phyloP scores from a whole-genome alignment of 2,888 invertebrate species.

The Kryphioiulus occultus region DNA sequence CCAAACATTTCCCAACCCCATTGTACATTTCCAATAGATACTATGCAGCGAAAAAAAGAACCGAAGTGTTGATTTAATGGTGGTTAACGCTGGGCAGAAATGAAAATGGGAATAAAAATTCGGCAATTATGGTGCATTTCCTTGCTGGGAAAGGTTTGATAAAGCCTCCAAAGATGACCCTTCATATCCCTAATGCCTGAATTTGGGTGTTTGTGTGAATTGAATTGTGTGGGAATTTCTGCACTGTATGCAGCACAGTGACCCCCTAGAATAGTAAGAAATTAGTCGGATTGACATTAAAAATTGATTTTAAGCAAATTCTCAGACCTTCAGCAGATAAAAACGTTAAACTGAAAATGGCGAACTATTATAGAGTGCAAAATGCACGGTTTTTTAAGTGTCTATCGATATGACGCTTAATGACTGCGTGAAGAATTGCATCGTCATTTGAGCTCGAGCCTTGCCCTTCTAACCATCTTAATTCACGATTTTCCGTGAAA shows the following conservation, averaged over 20 bases:
- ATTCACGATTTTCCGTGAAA: constrained; percentile 29
- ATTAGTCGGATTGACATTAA: background rate
- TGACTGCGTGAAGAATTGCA: background rate
- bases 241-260: background rate
- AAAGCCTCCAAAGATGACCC: too few relatives aligned
- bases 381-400: background rate
- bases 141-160: too few relatives aligned
- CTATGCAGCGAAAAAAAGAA: too few relatives aligned
- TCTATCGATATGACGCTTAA: background rate
- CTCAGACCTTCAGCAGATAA: background rate
- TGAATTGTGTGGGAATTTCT: too few relatives aligned
- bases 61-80: too few relatives aligned
- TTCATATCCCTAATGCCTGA: too few relatives aligned
- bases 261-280: background rate
- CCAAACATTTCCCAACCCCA: too few relatives aligned
- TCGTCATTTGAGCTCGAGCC: background rate
- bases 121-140: too few relatives aligned
- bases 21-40: too few relatives aligned
- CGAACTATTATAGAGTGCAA: background rate
- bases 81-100: too few relatives aligned
- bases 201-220: too few relatives aligned
- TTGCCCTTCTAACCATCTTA: constrained; percentile 20
- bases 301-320: background rate
- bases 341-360: background rate
- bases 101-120: too few relatives aligned